Conservation (phyloP, 2,797 vertebrate species). For the Oryzias sinensis region DNA sequence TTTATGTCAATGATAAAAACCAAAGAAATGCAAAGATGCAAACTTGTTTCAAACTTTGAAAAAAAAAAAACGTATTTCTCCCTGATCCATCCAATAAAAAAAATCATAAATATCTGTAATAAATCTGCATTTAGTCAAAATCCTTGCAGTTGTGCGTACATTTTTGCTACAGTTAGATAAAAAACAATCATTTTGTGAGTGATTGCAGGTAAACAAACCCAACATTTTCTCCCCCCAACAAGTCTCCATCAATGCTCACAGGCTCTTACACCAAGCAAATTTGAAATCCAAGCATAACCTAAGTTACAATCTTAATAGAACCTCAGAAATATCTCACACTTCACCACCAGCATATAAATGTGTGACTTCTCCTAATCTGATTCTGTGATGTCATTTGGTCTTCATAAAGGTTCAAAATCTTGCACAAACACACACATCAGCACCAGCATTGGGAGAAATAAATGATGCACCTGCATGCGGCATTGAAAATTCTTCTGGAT, state of each 20-base stretch:
- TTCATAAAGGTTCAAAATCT: constrained; percentile 21
- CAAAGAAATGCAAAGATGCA: too few relatives aligned
- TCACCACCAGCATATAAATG: constrained; percentile 14
- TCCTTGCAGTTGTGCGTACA: background rate
- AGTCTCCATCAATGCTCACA: background rate
- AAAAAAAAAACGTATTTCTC: too few relatives aligned
- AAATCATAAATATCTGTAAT: too few relatives aligned
- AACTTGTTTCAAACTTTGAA: too few relatives aligned
- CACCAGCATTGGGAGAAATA: constrained; percentile 41
- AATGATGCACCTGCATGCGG: constrained; percentile 68
- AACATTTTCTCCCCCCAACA: too few relatives aligned
- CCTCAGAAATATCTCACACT: constrained; percentile 29
- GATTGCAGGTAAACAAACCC: constrained; percentile 4
- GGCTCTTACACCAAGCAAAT: constrained; percentile 7
- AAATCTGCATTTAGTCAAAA: background rate
- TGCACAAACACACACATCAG: constrained; percentile 33
- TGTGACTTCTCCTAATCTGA: constrained; percentile 10
- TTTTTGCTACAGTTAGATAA: background rate
- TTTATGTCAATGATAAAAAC: too few relatives aligned
- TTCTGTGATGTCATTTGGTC: constrained; percentile 27
- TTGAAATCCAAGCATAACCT: constrained; percentile 16
- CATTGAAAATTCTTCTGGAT: constrained; percentile 59
- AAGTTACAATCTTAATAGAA: constrained; percentile 9
- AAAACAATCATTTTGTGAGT: constrained; percentile 8
- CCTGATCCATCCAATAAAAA: too few relatives aligned